phyloP scores from a whole-genome alignment of 2,888 invertebrate species.

The Marasmarcha lunaedactyla region DNA sequence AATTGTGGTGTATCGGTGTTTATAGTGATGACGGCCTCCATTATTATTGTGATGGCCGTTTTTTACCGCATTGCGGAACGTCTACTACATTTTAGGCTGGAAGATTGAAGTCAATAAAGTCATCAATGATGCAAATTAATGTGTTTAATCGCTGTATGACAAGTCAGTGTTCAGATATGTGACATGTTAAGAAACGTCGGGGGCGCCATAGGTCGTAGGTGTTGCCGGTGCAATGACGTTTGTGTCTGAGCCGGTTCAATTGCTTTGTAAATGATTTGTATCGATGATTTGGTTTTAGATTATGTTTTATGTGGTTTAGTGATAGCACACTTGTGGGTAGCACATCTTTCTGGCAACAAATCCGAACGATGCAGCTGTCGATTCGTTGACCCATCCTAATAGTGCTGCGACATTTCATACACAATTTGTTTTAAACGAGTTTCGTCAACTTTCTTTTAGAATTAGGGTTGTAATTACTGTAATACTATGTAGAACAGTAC shows the following conservation, averaged over 20 bases:
- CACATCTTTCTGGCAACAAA: conserved; percentile 33
- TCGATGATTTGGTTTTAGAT: neutral
- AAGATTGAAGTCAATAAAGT: conserved; percentile 10
- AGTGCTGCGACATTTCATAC: conserved; percentile 43
- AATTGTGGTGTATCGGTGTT: conserved; percentile 59
- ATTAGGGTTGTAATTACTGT: no score
- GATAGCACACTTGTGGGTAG: conserved; percentile 19
- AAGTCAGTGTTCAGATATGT: no score
- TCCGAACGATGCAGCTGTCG: conserved; percentile 68
- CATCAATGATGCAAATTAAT: neutral
- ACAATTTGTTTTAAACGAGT: conserved; percentile 35
- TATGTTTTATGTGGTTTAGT: conserved; percentile 31
- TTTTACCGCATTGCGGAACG: conserved; percentile 70
- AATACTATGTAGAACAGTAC: no score
- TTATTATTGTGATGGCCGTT: conserved; percentile 68
- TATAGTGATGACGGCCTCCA: conserved; percentile 69
- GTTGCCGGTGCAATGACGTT: conserved; percentile 53
- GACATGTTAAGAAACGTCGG: neutral
- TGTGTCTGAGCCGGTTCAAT: conserved; percentile 27
- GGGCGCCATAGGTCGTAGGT: conserved; percentile 56
- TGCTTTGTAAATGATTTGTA: neutral
- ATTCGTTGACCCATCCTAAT: conserved; percentile 61
- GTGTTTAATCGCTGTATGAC: no score
- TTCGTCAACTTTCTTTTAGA: conserved; percentile 21
- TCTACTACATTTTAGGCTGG: conserved; percentile 26